A percentile compares a stretch with the other conserved stretches of the same genome.
These are phyloP conservation scores for Leptopilina myrica DNA, from an alignment of 2,888 invertebrate genomes.

Conservation along the genomic window DNA sequence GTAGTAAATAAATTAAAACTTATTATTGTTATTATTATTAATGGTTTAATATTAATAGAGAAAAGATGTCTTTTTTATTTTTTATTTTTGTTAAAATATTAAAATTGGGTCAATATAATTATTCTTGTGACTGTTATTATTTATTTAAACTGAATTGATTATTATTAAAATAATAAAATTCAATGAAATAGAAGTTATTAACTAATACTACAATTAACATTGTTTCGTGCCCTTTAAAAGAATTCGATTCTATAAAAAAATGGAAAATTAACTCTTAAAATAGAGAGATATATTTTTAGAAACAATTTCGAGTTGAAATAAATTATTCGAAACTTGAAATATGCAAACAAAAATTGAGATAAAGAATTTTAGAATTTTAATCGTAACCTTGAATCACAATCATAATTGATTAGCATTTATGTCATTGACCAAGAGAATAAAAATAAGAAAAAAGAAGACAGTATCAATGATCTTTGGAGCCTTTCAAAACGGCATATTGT, in stretches of 20 bases:
- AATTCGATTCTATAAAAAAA: neutral
- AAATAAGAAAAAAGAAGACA: neutral
- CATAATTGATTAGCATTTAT: conserved; percentile 1
- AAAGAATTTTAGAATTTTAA: neutral
- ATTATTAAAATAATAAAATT: no score
- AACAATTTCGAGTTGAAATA: neutral
- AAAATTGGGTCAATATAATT: no score
- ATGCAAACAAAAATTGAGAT: neutral
- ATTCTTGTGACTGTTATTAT: no score
- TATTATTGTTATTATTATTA: no score
- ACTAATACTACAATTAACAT: no score
- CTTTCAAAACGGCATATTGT: neutral
- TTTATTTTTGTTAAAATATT: no score
- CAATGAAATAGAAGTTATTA: no score
- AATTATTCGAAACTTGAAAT: neutral
- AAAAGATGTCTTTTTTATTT: no score
- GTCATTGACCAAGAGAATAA: neutral
- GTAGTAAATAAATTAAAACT: no score
- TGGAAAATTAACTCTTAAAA: neutral
- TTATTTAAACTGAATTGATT: no score
- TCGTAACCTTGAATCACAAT: conserved; percentile 16
- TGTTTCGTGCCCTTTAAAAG: no score
- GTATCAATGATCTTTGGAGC: conserved; percentile 33
- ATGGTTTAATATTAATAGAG: no score
- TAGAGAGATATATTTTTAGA: neutral